Evolutionary conservation across 2,113 vertebrate genomes (phyloP).

Genomic region (Sinocyclocheilus anophthalmus): DNA sequence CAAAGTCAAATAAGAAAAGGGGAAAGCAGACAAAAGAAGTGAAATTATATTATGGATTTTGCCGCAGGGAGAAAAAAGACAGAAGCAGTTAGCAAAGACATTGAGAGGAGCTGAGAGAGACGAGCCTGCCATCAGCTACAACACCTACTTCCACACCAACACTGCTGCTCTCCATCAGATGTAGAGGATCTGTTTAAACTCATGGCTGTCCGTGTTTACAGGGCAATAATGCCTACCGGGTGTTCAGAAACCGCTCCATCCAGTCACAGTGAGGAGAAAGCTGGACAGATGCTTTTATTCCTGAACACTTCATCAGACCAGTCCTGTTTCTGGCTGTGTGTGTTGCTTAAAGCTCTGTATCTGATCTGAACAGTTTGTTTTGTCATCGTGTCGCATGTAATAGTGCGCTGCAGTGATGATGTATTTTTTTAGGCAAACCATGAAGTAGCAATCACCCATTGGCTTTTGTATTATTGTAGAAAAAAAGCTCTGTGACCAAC

Average conservation of each 20-base stretch:
- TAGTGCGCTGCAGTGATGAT: neutral
- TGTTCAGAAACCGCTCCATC: neutral
- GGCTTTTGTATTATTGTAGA: neutral
- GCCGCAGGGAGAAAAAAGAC: neutral
- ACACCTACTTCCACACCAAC: neutral
- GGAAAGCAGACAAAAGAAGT: neutral
- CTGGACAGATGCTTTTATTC: neutral
- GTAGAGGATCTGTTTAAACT: neutral
- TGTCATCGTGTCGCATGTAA: neutral
- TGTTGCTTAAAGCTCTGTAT: neutral
- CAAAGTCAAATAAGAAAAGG: neutral
- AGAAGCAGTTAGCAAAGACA: neutral
- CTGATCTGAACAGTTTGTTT: neutral
- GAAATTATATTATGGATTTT: neutral
- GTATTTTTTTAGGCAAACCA: neutral
- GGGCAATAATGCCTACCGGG: slow-evolving; percentile 3
- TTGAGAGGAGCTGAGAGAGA: neutral
- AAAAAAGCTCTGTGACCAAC: too few relatives aligned
- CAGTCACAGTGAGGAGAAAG: neutral
- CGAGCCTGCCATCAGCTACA: neutral
- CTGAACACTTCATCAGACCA: neutral
- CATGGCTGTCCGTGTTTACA: neutral
- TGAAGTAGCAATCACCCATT: neutral
- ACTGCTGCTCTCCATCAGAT: neutral
- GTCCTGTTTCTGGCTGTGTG: neutral